Base-by-base conservation (phyloP, 2,113 vertebrate species). In the Bos javanicus region DNA sequence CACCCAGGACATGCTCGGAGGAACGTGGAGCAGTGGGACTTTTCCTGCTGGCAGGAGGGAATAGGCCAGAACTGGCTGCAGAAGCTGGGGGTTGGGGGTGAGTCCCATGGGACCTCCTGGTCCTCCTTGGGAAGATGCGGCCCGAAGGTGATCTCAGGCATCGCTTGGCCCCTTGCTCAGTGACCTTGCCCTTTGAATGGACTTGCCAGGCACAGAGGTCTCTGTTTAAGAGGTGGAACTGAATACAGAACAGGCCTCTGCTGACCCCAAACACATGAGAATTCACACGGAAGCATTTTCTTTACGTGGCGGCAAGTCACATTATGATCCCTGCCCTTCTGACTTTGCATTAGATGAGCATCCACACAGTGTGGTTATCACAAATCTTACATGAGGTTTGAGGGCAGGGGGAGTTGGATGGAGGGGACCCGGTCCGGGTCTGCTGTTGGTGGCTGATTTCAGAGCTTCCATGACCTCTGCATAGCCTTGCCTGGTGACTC, bases 81-180 rank as follows among this genome's bases (percentile, higher is more conserved):
- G 21, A 25, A 52, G 11, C 50, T 2, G 11, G 23, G 2, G 23
- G 3, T 48, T 7, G 57, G 14, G 3, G 15, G 0, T 14, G 36
- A 25, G 46, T 19, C 2, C 0, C 0, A 4, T 2, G 67, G 10
- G 3, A 6, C 10, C 16, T 8, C 4, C 15, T 2, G 7, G 23
- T 13, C 56, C 43, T 78, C 43, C 50, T 57, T 6, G 67, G 33
- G 56, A 78, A 52, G 33, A 2, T 59, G 15, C 30, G 54, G 50
- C 23, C 19, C 6, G 16, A 8, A 3, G 46, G 17, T n/a, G 14
- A 19, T 62, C 80, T 48, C 23, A 28, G 15, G 14, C 3, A 7
- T 36, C 21, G 14, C 17, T 48, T 4, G 12, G 71, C 17, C 33
- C 84, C 80, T 89, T 36, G 0, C 7, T 17, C 3, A 11, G 59